phyloP scores from a whole-genome alignment of 2,888 invertebrate species.

The Rhopalosiphum nymphaeae region DNA sequence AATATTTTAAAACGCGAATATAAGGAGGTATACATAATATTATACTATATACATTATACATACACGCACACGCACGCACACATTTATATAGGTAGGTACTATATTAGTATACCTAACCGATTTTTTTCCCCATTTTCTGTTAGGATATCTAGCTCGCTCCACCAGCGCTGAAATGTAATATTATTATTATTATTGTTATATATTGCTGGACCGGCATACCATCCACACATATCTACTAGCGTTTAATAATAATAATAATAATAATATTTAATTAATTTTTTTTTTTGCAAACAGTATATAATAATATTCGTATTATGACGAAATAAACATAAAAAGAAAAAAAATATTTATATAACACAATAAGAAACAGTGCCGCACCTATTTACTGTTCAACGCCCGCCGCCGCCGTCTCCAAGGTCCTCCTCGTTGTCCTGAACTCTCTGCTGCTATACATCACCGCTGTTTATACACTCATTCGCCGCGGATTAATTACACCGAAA shows the following conservation, averaged over 20 bases:
- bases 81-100: neutral
- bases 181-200: slow-evolving; percentile 11
- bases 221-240: neutral
- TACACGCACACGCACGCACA: neutral
- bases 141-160: neutral
- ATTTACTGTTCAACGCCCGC: slow-evolving; percentile 6
- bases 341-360: slow-evolving; percentile 13
- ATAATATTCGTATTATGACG: neutral
- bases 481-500: slow-evolving; percentile 27
- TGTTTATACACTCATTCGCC: slow-evolving; percentile 32
- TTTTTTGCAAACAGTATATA: neutral
- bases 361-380: slow-evolving; percentile 48
- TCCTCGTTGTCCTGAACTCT: slow-evolving; percentile 9
- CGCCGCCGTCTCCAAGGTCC: slow-evolving; percentile 33
- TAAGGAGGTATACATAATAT: neutral
- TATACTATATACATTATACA: neutral
- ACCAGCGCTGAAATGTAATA: neutral
- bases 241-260: neutral
- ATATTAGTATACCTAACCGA: neutral
- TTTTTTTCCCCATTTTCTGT: neutral
- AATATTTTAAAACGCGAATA: neutral
- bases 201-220: too few species aligned
- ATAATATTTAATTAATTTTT: neutral
- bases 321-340: slow-evolving; percentile 20
- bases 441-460: neutral